Conservation (phyloP, 2,113 vertebrate species). For the Psilopsiagon aymara region DNA sequence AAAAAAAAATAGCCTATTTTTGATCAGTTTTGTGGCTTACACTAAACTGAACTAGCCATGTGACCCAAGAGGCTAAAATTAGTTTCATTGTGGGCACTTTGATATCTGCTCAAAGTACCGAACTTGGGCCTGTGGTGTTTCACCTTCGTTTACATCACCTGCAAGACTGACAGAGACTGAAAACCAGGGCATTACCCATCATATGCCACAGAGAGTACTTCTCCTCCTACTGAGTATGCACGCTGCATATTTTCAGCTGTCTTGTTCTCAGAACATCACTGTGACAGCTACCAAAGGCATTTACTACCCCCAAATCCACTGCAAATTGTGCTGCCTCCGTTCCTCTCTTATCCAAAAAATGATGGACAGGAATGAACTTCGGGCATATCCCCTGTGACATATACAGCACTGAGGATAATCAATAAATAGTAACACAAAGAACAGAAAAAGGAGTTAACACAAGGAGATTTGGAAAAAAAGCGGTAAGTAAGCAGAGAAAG, state of each 20-base stretch:
- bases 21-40: background rate
- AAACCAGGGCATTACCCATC: background rate
- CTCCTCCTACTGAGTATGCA: background rate
- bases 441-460: background rate
- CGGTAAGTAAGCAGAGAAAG: conserved; percentile 40
- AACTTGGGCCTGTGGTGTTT: background rate
- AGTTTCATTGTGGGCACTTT: background rate
- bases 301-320: background rate
- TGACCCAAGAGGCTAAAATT: background rate
- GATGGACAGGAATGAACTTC: background rate
- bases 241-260: background rate
- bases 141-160: background rate
- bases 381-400: background rate
- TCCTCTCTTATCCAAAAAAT: background rate
- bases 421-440: conserved; percentile 33
- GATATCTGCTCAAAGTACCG: background rate
- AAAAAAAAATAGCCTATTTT: background rate
- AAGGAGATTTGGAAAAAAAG: background rate
- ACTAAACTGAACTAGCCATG: background rate
- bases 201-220: background rate
- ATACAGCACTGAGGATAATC: background rate
- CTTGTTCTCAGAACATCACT: background rate
- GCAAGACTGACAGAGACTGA: background rate
- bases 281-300: conserved; percentile 8
- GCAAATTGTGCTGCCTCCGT: background rate